Percentiles rank a stretch among this genome's conserved stretches.
Evolutionary conservation across 2,113 vertebrate genomes (phyloP).

Genomic region (Patagioenas fasciata): DNA sequence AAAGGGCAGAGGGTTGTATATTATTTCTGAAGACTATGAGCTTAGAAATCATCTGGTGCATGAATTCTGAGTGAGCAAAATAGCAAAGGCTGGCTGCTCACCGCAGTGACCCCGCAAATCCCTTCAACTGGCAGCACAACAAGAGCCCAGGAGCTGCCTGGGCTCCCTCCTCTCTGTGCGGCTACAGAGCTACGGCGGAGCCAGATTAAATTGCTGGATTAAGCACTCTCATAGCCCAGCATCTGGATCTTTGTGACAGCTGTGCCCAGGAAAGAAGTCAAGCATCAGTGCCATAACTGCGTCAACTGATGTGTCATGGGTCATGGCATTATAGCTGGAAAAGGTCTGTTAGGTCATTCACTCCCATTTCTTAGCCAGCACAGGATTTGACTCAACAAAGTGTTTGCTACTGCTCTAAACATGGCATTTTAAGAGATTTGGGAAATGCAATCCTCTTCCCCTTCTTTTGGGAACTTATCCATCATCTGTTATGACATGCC

Average conservation of each 20-base stretch:
- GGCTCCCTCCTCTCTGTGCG: constrained; percentile 6
- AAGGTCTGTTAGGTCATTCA: neutral
- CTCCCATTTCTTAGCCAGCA: neutral
- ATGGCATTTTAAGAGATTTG: neutral
- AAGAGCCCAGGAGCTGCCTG: neutral
- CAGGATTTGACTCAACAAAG: neutral
- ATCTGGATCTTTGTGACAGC: constrained; percentile 28
- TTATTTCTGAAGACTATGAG: neutral
- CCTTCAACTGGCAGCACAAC: constrained; percentile 10
- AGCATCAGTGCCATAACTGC: neutral
- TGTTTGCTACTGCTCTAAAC: neutral
- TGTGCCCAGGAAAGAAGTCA: constrained; percentile 33
- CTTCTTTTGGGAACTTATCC: neutral
- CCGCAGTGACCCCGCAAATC: neutral
- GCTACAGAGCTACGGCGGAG: neutral
- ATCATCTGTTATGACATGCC: neutral
- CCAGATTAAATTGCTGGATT: constrained; percentile 58
- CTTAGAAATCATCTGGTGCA: neutral
- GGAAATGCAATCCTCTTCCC: neutral
- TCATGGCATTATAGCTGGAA: neutral
- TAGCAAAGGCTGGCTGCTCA: neutral
- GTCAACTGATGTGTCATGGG: neutral
- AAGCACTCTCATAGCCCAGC: neutral
- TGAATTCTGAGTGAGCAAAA: neutral
- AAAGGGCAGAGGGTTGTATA: neutral